Conservation (phyloP, 2,888 invertebrate genomes). For the Phania funesta region DNA sequence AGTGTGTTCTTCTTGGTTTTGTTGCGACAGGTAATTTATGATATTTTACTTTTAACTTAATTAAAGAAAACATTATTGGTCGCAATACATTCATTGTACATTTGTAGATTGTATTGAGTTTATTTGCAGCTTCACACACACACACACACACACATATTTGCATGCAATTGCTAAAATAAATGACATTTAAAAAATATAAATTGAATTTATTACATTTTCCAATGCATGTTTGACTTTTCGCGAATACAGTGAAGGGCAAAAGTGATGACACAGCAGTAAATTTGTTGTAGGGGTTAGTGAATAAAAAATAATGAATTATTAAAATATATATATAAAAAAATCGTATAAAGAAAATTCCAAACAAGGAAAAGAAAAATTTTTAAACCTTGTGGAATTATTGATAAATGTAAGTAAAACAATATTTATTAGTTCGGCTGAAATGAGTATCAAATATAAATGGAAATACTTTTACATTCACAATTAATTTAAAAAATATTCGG, state of each 20-base stretch:
- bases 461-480: too few relatives aligned
- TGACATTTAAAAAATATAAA: slow-evolving; percentile 30
- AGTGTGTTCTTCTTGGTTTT: background rate
- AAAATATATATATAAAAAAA: background rate
- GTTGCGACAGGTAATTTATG: slow-evolving; percentile 62
- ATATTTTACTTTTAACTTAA: slow-evolving; percentile 66
- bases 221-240: background rate
- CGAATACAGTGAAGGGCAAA: background rate
- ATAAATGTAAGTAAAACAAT: too few relatives aligned
- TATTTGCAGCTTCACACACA: background rate
- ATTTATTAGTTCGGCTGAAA: too few relatives aligned
- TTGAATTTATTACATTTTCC: slow-evolving; percentile 33
- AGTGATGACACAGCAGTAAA: background rate
- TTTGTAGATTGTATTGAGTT: slow-evolving; percentile 19
- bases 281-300: too few relatives aligned
- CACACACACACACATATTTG: background rate
- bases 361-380: too few relatives aligned
- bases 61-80: slow-evolving; percentile 65
- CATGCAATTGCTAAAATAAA: slow-evolving; percentile 8
- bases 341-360: too few relatives aligned
- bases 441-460: too few relatives aligned
- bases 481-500: too few relatives aligned
- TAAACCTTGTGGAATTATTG: too few relatives aligned
- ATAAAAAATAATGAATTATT: background rate
- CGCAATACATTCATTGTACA: slow-evolving; percentile 41